A percentile compares a stretch with the other conserved stretches of the same genome.
phyloP scores from a whole-genome alignment of 2,797 vertebrate genomes.

The Artibeus lituratus region DNA sequence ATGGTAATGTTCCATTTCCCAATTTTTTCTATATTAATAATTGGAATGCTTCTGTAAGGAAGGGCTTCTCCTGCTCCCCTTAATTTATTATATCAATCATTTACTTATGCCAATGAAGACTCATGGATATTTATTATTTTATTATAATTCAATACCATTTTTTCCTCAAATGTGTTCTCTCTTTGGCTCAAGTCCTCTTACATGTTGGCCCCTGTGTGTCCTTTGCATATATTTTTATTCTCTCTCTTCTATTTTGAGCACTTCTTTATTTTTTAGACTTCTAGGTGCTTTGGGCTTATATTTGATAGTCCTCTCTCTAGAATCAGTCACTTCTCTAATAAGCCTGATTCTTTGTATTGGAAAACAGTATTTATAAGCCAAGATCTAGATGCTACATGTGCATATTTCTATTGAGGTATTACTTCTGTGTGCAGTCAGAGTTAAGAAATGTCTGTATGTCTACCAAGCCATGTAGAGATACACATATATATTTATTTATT shows the following conservation, averaged over 20 bases:
- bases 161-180: background rate
- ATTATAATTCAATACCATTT: background rate
- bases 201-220: background rate
- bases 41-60: background rate
- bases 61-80: background rate
- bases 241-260: background rate
- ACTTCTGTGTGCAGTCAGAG: background rate
- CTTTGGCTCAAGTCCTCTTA: background rate
- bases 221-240: background rate
- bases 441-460: background rate
- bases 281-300: background rate
- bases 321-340: background rate
- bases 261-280: background rate
- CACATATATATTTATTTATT: background rate
- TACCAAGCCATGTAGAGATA: background rate
- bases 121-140: background rate
- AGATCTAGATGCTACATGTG: background rate
- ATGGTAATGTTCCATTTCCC: background rate
- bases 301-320: background rate
- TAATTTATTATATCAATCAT: background rate
- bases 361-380: background rate
- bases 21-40: background rate
- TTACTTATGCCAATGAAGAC: background rate
- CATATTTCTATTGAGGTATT: background rate
- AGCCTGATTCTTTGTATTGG: background rate